These are phyloP conservation scores for Clistopyga incitator DNA, from an alignment of 2,888 invertebrate species.

Conservation along the genomic window DNA sequence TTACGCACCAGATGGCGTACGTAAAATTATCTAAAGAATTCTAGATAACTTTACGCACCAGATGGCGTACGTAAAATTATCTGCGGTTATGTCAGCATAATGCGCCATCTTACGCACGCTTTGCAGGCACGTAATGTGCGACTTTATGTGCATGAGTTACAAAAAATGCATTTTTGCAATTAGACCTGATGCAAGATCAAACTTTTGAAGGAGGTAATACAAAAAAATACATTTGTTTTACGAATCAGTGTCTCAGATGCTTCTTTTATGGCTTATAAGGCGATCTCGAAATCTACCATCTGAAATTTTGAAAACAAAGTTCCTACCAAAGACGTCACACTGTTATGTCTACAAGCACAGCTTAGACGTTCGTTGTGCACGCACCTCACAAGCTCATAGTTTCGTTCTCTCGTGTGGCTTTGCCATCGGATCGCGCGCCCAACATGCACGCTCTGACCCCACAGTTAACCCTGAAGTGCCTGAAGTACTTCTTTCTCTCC, in stretches of 20 bases:
- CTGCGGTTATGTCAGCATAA: too few relatives aligned
- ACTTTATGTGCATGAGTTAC: too few relatives aligned
- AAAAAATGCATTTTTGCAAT: too few relatives aligned
- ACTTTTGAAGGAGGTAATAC: not conserved
- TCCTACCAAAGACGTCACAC: constrained; percentile 14
- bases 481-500: constrained; percentile 58
- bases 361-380: not conserved
- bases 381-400: not conserved
- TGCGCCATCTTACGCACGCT: too few relatives aligned
- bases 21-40: too few relatives aligned
- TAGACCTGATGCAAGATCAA: too few relatives aligned
- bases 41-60: too few relatives aligned
- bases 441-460: constrained; percentile 60
- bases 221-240: constrained; percentile 7
- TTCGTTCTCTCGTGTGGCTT: constrained; percentile 22
- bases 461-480: constrained; percentile 70
- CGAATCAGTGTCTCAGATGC: constrained; percentile 28
- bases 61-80: too few relatives aligned
- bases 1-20: too few relatives aligned
- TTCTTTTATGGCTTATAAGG: constrained; percentile 13
- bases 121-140: too few relatives aligned
- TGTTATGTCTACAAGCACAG: constrained; percentile 9
- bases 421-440: constrained; percentile 48
- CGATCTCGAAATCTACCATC: constrained; percentile 24
- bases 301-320: constrained; percentile 35